Base-by-base conservation (phyloP, 2,113 vertebrate genomes). In the Coptodon rendalli region DNA sequence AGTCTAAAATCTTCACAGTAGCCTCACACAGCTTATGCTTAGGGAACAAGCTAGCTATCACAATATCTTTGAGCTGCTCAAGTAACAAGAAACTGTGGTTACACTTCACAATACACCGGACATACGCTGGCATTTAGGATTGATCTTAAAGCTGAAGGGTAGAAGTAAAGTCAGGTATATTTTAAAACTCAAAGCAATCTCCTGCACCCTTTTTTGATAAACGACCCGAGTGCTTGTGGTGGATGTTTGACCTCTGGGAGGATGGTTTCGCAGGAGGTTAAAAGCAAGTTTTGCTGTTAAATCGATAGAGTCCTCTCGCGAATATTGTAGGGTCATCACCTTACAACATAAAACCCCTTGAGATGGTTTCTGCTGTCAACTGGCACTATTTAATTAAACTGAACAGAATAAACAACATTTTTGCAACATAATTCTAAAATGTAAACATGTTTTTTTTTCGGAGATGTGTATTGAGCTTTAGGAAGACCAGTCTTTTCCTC, bases 1-100 rank as follows among this genome's bases (percentile, higher is more conserved):
- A 87, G 83, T 92, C 86, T 78, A 85, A 92, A 92, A 89, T 93
- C 84, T 87, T 93, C 91, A 93, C 89, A 93, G 92, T 91, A 87
- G 80, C 86, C 86, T 92, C 80, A 90, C 85, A 89, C 68, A 86
- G 90, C 81, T 88, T 84, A 76, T 63, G 90, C 40, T 86, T 14
- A 63, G 54, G 86, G 61, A 92, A 92, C 86, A 90, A 85, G 54
- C 87, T 85, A 40, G 71, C 48, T 90, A 87, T 92, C 89, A 90
- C 90, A 82, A 91, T 81, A 85, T 92, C 84, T 79, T 79, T 43
- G 80, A 94, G 91, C 94, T 93, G 89, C 89, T 93, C 88, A 73
- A 91, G 89, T 89, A 89, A 91, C 86, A 87, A 88, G 84, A 87
- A 90, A 87, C 92, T 81, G 81, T 91, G 94, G 92, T 93, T 90